phyloP scores from a whole-genome alignment of 2,797 vertebrate genomes.

The Uromys caudimaculatus region DNA sequence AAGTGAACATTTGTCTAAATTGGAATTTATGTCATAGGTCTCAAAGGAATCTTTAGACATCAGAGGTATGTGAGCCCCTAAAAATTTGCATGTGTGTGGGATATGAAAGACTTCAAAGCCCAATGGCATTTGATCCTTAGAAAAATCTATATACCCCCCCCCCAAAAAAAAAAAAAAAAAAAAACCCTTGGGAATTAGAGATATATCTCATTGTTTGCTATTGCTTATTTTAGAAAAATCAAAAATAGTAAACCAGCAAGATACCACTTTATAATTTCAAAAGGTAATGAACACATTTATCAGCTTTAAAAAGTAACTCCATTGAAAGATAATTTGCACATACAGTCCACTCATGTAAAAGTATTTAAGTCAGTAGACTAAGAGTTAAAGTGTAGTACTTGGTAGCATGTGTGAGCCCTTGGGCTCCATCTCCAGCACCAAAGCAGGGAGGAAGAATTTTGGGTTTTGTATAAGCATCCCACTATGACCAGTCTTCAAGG shows the following conservation, averaged over 20 bases:
- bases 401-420: not conserved
- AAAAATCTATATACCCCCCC: constrained; percentile 3
- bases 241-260: constrained; percentile 30
- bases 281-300: not conserved
- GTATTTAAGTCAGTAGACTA: not conserved
- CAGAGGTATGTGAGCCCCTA: not conserved
- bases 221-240: constrained; percentile 56
- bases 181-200: not conserved
- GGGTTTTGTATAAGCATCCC: not conserved
- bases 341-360: not conserved
- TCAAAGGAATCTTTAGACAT: not conserved
- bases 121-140: not conserved
- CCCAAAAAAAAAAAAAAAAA: not conserved
- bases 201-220: constrained; percentile 27
- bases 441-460: no score
- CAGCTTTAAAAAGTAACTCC: not conserved
- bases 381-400: not conserved
- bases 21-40: not conserved
- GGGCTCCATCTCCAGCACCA: not conserved
- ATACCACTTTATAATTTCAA: not conserved
- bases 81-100: not conserved
- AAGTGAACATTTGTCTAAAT: constrained; percentile 79
- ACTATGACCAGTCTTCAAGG: not conserved
- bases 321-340: not conserved
- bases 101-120: constrained; percentile 24